These are phyloP conservation scores for Spermophilus dauricus DNA, from an alignment of 2,113 vertebrate genomes.

Conservation along the genomic window DNA sequence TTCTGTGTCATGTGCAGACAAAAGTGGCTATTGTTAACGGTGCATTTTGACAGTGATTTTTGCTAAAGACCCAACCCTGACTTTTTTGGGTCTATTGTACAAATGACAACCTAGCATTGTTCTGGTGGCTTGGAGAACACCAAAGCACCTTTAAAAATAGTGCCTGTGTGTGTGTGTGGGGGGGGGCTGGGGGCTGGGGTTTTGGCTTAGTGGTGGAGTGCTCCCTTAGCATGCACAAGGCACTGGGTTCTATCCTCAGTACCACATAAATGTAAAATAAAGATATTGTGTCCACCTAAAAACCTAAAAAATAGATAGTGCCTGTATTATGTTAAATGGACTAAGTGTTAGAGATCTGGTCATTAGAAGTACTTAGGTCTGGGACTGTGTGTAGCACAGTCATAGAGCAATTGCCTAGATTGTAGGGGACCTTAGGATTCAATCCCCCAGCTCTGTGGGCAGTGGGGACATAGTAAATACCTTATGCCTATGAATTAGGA, in stretches of 20 bases:
- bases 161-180: neutral
- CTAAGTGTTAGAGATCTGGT: slow-evolving; percentile 13
- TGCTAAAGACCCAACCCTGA: neutral
- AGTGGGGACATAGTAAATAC: too few species aligned
- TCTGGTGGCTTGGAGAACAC: neutral
- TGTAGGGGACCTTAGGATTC: too few species aligned
- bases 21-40: neutral
- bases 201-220: too few species aligned
- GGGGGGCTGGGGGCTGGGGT: too few species aligned
- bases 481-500: neutral
- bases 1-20: neutral
- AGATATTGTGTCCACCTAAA: too few species aligned
- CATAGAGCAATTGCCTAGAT: too few species aligned
- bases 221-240: too few species aligned
- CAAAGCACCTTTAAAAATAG: neutral
- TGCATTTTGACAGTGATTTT: neutral
- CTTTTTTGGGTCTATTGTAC: neutral
- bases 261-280: too few species aligned
- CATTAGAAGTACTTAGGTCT: neutral
- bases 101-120: neutral
- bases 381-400: too few species aligned
- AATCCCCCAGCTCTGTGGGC: too few species aligned
- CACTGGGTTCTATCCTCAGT: too few species aligned
- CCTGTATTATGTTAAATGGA: neutral
- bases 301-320: neutral